Base-by-base conservation (phyloP, 2,888 invertebrate genomes). In the Nesidiocoris tenuis region DNA sequence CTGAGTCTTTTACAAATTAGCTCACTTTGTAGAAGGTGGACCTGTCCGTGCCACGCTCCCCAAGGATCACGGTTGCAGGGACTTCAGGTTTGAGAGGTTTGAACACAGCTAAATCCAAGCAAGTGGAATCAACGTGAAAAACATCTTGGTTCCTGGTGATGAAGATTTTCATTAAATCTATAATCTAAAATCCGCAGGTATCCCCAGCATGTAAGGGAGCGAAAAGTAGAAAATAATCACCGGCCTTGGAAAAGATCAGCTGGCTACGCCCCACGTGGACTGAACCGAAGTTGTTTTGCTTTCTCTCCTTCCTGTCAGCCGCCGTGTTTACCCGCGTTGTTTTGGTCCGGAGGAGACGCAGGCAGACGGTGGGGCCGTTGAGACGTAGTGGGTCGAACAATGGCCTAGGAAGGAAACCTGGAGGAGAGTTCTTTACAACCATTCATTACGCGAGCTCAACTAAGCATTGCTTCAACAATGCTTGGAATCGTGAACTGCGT, bases 271-370 rank as follows among this genome's bases (percentile, higher is more conserved):
- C n/a, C 39, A 39, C 39, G 39, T 39, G 39, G 39, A 39, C 39
- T 39, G 39, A n/a, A n/a, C 1, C 17, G 2, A 5, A 23, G 21
- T 22, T 63, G 63, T 63, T 63, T 63, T 63, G 22, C 63, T 63
- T 63, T 63, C 63, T 23, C 21, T 22, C 22, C 21, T 21, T 21
- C 21, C 21, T 2, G 19, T 21, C 17, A n/a, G 61, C 22, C 1
- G 63, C 63, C n/a, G 23, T 63, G 23, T 63, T 63, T 63, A 63
- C 63, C 39, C 39, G 63, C 18, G 63, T 16, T 1, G 63, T 19
- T 63, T 63, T 22, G 23, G 63, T 63, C 22, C 63, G 3, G 22
- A 61, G 61, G 18, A 61, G 61, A 22, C 61, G 61, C 19, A 61
- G 39, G 12, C 3, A 12, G 5, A 12, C 5, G 39, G 39, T 39